Percentiles rank a stretch among this genome's conserved stretches.
Evolutionary conservation across 2,113 vertebrate species (phyloP).

Genomic region (Sminthopsis crassicaudata): DNA sequence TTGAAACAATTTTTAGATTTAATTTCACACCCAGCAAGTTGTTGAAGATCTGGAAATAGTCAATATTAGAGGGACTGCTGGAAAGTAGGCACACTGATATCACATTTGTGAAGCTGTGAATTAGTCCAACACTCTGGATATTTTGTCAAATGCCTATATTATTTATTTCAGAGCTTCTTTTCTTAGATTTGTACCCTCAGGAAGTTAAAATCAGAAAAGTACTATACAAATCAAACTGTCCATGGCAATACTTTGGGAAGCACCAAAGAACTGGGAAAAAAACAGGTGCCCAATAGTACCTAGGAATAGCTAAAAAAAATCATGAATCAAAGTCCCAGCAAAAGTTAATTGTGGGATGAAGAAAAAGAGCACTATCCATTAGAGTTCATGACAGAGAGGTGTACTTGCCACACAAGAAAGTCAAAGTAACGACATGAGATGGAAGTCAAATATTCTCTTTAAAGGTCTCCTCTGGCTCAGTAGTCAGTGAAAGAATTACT

Average conservation of each 20-base stretch:
- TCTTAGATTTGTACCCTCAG: not conserved
- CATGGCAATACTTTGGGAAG: not conserved
- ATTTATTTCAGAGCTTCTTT: not conserved
- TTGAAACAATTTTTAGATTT: not conserved
- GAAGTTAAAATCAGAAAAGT: not conserved
- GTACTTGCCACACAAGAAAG: not conserved
- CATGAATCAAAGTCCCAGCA: not conserved
- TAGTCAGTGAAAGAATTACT: too few species aligned
- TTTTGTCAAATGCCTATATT: not conserved
- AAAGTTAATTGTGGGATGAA: not conserved
- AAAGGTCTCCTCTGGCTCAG: too few species aligned
- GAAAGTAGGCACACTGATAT: not conserved
- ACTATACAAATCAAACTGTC: not conserved
- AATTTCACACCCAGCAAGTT: not conserved
- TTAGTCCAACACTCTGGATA: not conserved
- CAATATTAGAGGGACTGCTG: not conserved
- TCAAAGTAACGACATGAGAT: not conserved
- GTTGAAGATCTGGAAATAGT: not conserved
- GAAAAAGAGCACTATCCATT: not conserved
- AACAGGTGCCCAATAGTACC: not conserved
- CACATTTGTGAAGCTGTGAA: not conserved
- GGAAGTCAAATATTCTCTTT: not conserved
- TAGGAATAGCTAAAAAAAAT: not conserved
- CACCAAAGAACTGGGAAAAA: not conserved
- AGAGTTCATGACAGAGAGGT: not conserved